Evolutionary conservation across 1,140 invertebrate genomes (phyloP).

Genomic region (Apocrypta bakeri): DNA sequence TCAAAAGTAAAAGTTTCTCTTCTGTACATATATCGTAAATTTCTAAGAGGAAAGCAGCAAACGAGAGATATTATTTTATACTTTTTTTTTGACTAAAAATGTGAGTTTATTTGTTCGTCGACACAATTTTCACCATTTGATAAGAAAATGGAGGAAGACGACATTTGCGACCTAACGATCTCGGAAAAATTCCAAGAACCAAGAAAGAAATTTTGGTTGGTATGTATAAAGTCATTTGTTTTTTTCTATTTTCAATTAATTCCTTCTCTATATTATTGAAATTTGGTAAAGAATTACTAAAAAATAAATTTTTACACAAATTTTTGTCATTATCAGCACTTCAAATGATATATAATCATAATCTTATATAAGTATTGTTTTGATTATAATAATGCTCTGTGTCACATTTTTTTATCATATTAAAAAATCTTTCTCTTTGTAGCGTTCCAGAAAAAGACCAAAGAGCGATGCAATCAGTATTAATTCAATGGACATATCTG

Average conservation of each 20-base stretch:
- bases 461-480: slow-evolving; percentile 69
- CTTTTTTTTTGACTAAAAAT: not conserved
- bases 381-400: not conserved
- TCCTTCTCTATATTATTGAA: not conserved
- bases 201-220: slow-evolving; percentile 69
- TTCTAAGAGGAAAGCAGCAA: not conserved
- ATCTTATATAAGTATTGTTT: slow-evolving; percentile 39
- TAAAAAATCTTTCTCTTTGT: slow-evolving; percentile 2
- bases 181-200: slow-evolving; percentile 69
- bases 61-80: not conserved
- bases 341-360: not conserved
- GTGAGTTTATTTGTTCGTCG: not conserved
- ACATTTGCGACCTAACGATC: slow-evolving; percentile 61
- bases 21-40: slow-evolving; percentile 5
- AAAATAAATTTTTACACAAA: not conserved
- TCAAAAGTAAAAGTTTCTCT: slow-evolving; percentile 11
- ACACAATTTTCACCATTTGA: slow-evolving; percentile 21
- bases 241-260: not conserved
- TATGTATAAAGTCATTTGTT: slow-evolving; percentile 54
- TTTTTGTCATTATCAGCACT: not conserved
- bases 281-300: not conserved
- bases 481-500: slow-evolving; percentile 67
- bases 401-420: not conserved
- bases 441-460: slow-evolving; percentile 70
- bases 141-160: slow-evolving; percentile 54